Evolutionary conservation across 2,888 invertebrate genomes (phyloP), one percentile per base, ranked within the genome.

Genomic region (Drosophila macrospina): DNA sequence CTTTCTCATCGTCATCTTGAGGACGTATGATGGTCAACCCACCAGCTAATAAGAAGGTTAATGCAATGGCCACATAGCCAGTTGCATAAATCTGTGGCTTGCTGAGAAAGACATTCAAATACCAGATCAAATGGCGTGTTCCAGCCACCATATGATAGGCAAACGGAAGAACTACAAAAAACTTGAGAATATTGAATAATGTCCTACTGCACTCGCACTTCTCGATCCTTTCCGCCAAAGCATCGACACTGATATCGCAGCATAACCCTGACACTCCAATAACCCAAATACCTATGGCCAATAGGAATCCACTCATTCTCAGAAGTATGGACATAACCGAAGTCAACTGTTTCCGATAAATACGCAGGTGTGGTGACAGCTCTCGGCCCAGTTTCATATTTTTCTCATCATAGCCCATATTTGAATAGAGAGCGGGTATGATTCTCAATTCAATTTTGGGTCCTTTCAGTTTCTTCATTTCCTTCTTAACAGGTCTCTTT

Each of bases 81-180:
- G 84, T 75, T 20, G 71, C 62, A 61, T 86, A 86, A 3, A 85
- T 71, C 15, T 54, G 64, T 0, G 51, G 63, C 4, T 72, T 81
- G 20, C 55, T 74, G 5, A 84, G 57, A 15, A 85, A 86, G 1
- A 69, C n/a, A 24, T 81, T 71, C 1, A 86, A 30, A 5, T 73
- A 52, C 75, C 81, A 85, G 10, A 81, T 51, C 32, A 85, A n/a
- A 24, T 85, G 84, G 0, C 85, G 78, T 0, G 62, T 63, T 0
- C 69, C 85, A 13, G 65, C 78, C 2, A 75, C 68, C n/a, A 65
- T 1, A 30, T 85, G 85, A 41, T 86, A 85, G n/a, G 73, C 62
- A 26, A 85, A 80, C 0, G 85, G 85, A 0, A 80, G 10, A 1
- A 59, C 68, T 1, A 85, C 3, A 2, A 55, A 1, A 3, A 78